Evolutionary conservation across 2,797 vertebrate genomes (phyloP).

Genomic region (Xiphorhynchus erythropygius): DNA sequence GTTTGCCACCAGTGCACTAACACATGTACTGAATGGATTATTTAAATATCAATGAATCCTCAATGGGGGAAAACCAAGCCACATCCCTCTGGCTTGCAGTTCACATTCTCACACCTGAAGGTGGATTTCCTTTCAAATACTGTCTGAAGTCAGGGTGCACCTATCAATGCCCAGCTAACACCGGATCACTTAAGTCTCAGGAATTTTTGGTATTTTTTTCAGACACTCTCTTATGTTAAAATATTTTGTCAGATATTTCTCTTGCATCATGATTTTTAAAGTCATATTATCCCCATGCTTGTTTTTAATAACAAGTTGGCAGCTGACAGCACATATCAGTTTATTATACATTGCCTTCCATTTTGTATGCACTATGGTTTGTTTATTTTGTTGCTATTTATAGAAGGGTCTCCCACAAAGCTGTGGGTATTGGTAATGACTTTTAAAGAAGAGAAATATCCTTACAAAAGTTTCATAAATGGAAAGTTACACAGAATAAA

Average conservation of each 20-base stretch:
- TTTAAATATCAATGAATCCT: background rate
- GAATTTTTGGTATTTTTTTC: background rate
- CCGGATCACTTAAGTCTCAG: background rate
- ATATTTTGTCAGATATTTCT: background rate
- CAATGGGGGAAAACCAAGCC: background rate
- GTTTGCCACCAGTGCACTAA: background rate
- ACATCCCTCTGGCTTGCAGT: background rate
- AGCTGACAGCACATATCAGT: background rate
- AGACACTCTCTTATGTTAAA: background rate
- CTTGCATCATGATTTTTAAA: background rate
- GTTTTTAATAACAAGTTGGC: background rate
- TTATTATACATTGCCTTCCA: background rate
- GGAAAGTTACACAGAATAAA: slow-evolving; percentile 7
- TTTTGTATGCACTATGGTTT: background rate
- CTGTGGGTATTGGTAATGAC: background rate
- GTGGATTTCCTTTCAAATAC: background rate
- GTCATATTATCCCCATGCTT: background rate
- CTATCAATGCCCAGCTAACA: background rate
- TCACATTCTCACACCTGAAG: background rate
- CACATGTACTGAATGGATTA: background rate
- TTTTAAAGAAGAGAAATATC: slow-evolving; percentile 40
- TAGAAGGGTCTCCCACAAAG: slow-evolving; percentile 6
- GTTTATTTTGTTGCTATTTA: slow-evolving; percentile 24
- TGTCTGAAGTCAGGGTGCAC: background rate
- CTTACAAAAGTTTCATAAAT: slow-evolving; percentile 22